Evolutionary conservation across 2,888 invertebrate species (phyloP), one percentile per base, ranked within the genome.

Genomic region (Xestia sexstrigata): DNA sequence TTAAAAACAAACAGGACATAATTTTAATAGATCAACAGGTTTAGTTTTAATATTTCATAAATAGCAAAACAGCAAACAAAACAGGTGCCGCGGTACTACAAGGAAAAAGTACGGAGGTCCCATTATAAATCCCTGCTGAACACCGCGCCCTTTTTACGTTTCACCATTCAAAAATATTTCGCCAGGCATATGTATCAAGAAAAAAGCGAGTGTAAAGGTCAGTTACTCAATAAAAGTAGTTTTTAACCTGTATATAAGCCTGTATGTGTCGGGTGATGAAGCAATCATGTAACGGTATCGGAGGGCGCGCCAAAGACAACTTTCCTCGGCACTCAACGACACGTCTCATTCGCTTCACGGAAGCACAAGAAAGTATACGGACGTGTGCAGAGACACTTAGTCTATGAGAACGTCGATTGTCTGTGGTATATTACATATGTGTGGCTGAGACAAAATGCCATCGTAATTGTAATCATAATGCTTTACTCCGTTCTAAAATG

Each of bases 301-400:
- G 87, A 93, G 93, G 94, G 93, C 91, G 93, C 91, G 92, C 89
- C 88, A 70, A 65, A 90, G 89, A 87, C 92, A 90, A 93, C 94
- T 94, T 94, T 94, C 94, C 91, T 93, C 90, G 80, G 77, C 83
- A 85, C 83, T 83, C 75, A 76, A 78, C 79, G 83, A 84, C 86
- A 86, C 80, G 87, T 86, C 89, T 84, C 79, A 83, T 85, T 84
- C 87, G 88, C 89, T 93, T 91, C 91, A 88, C 89, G 90, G 93
- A 93, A 91, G 88, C 85, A 72, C 78, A 85, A 79, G 90, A 90
- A 92, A 93, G 91, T 89, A 89, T 88, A 88, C 89, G 84, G 86
- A 85, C 87, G 76, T 87, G 76, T 82, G 79, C 78, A 67, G 55
- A 81, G 35, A 45, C 35, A 70, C 30, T 75, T 52, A 81, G 73